Conservation (phyloP, 2,113 vertebrate species). For the Catharus fuscescens region DNA sequence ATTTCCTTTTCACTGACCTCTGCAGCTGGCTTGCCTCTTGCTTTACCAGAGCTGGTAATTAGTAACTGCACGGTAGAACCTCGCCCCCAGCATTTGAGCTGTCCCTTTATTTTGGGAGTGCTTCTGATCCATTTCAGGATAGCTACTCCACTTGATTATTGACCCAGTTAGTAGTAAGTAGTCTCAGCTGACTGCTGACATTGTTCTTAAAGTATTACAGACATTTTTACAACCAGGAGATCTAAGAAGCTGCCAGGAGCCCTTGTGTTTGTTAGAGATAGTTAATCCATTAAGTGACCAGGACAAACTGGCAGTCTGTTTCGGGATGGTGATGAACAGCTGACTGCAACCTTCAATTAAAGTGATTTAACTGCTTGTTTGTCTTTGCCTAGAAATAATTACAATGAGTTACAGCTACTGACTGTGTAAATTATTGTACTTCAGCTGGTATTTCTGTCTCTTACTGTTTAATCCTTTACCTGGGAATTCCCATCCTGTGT, state of each 20-base stretch:
- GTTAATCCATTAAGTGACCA: neutral
- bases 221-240: neutral
- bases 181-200: neutral
- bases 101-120: neutral
- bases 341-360: neutral
- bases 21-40: neutral
- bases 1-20: neutral
- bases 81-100: neutral
- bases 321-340: neutral
- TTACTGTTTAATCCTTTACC: neutral
- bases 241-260: neutral
- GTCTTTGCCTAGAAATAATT: neutral
- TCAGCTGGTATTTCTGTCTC: neutral
- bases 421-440: neutral
- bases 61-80: neutral
- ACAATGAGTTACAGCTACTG: neutral
- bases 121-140: neutral
- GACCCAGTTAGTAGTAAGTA: neutral
- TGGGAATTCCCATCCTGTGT: neutral
- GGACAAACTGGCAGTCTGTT: neutral
- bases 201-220: neutral
- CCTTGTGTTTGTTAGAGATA: neutral
- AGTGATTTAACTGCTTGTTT: neutral
- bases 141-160: neutral
- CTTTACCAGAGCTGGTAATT: neutral